Evolutionary conservation across 1,140 invertebrate genomes (phyloP), one percentile per base, ranked within the genome.

Genomic region (Drosophila sechellia): DNA sequence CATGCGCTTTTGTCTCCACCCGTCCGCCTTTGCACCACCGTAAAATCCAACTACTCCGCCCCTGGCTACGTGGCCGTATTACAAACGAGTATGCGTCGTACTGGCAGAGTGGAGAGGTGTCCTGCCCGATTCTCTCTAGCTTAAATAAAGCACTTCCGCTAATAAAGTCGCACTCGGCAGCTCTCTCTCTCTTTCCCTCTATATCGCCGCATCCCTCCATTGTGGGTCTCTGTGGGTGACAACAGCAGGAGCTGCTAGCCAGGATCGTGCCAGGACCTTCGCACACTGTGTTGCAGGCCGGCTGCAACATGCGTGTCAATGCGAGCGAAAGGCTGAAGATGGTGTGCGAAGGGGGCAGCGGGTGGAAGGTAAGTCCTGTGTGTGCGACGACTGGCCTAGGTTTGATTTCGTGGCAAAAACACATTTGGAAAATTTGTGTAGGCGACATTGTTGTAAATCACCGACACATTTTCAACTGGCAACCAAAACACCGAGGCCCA

Each of bases 131-230:
- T 59, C 77, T 76, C 63, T 80, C 68, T 84, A 84, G 84, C 84
- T 89, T 87, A 87, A 87, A 87, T 89, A 90, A 89, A 89, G 84
- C 85, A 89, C 84, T 89, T 89, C 84, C 84, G 84, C 84, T 89
- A 89, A 89, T 89, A 89, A 89, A 89, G 85, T 90, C 79, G 80
- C 84, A 89, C 84, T 77, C 65, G 52, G 65, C 64, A 74, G 56
- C 45, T 31, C 22, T 49, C 45, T 54, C 43, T 20, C 42, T 20
- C 12, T 13, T 8, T 15, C 39, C 12, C 40, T 27, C 4, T 6
- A 31, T 45, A 48, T 34, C 34, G 50, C 52, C 54, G 59, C 12
- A 37, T 37, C 12, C 12, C 11, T n/a, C 39, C n/a, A 4, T 5
- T 4, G 4, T 5, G 6, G 6, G 8, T 58, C 35, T 53, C 45